These are phyloP conservation scores for Formica aserva DNA, from an alignment of 2,888 invertebrate species.

Conservation along the genomic window DNA sequence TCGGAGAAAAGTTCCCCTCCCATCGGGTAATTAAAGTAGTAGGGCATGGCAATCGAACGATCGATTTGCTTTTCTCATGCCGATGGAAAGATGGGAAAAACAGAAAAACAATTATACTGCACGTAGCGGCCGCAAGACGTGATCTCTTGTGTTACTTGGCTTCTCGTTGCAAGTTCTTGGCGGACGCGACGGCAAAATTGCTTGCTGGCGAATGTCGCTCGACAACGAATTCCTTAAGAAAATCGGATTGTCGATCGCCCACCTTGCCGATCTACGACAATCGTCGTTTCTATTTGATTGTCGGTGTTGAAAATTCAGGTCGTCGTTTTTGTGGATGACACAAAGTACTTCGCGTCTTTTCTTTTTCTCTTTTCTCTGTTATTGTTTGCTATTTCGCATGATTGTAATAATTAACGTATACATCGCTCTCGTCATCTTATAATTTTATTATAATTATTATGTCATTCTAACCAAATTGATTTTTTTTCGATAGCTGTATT, in stretches of 20 bases:
- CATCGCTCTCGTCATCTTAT: not conserved
- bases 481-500: not conserved
- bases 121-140: slow-evolving; percentile 58
- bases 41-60: not conserved
- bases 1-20: not conserved
- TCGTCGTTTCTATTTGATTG: slow-evolving; percentile 67
- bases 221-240: slow-evolving; percentile 54
- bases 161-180: slow-evolving; percentile 1
- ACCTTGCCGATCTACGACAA: slow-evolving; percentile 44
- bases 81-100: slow-evolving; percentile 27
- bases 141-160: slow-evolving; percentile 11
- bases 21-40: slow-evolving; percentile 16
- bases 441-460: slow-evolving; percentile 13
- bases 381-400: not conserved
- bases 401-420: not conserved
- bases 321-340: slow-evolving; percentile 51
- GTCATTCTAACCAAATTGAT: not conserved
- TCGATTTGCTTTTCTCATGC: slow-evolving; percentile 24
- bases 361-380: not conserved
- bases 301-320: slow-evolving; percentile 56
- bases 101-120: slow-evolving; percentile 69
- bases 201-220: slow-evolving; percentile 51
- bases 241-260: slow-evolving; percentile 68
- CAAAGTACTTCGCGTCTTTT: slow-evolving; percentile 21
- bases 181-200: slow-evolving; percentile 53